Conservation (phyloP, 2,797 vertebrate genomes). For the Syngnathus acus region DNA sequence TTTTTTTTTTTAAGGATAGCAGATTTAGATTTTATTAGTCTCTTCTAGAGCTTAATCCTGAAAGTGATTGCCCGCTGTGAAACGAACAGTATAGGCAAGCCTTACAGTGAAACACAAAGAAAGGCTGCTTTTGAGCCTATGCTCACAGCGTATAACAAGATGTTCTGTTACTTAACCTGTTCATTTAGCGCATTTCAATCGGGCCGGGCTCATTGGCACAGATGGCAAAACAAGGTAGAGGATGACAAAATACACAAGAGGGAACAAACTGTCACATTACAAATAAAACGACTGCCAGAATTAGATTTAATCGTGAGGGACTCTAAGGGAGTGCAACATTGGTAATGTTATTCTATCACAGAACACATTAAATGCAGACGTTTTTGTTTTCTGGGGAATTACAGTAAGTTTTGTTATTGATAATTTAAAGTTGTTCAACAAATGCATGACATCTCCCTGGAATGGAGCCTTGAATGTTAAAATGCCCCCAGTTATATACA, state of each 20-base stretch:
- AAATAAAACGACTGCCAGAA: slow-evolving; percentile 7
- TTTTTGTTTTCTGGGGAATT: neutral
- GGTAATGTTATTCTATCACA: neutral
- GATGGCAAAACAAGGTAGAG: neutral
- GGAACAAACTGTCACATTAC: neutral
- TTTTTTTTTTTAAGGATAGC: slow-evolving; percentile 49
- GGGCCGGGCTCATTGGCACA: neutral
- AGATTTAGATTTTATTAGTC: slow-evolving; percentile 47
- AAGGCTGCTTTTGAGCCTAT: neutral
- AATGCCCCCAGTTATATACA: neutral
- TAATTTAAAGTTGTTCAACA: neutral
- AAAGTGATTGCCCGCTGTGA: slow-evolving; percentile 44
- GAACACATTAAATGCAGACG: neutral
- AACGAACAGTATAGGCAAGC: slow-evolving; percentile 49
- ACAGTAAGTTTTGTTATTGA: neutral
- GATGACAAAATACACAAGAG: neutral
- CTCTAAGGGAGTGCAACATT: neutral
- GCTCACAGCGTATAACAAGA: neutral
- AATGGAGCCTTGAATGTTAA: neutral
- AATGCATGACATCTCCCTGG: neutral
- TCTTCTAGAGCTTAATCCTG: slow-evolving; percentile 45
- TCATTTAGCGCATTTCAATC: neutral
- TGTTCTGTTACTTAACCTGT: slow-evolving; percentile 6
- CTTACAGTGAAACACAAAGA: slow-evolving; percentile 23
- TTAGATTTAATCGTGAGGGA: slow-evolving; percentile 16